Evolutionary conservation across 2,113 vertebrate species (phyloP), one percentile per base, ranked within the genome.

Genomic region (Noturus placidus): DNA sequence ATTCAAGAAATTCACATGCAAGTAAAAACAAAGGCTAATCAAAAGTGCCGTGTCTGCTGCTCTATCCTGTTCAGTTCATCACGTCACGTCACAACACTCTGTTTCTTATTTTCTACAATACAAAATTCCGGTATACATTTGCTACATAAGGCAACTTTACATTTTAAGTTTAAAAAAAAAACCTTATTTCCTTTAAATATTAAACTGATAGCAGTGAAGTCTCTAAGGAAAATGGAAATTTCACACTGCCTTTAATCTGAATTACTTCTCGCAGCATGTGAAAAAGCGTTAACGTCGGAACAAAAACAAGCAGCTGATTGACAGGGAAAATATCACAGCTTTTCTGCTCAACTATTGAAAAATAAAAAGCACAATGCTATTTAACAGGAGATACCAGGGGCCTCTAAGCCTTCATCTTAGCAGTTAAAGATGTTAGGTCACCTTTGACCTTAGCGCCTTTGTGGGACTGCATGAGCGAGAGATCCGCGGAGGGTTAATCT

Each of bases 401-500:
- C 83, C 89, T 79, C 87, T 70, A 74, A 69, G 78, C 56, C 65
- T 85, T 61, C 15, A 38, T 85, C 83, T 85, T 85, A 85, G 83
- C 77, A 82, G 69, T 88, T 57, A 82, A 83, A 77, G 65, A 90
- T 86, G 88, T 85, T 84, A 85, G 72, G 19, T 74, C 54, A 91
- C 90, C 90, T 88, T 86, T 87, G 86, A 90, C 90, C 87, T 85
- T 82, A 10, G 79, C 83, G 87, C 63, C 77, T 82, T 86, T 87
- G 82, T 85, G 8, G 14, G 69, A 70, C 67, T 72, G 52, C 86
- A 35, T 83, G 61, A 56, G 61, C 50, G 70, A 86, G 65, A 86
- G 65, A 87, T 70, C 82, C 50, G 19, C 15, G 52, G 78, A 83
- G 83, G 79, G 86, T 90, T 90, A 89, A 89, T 90, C 86, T 83